Conservation (phyloP, 2,113 vertebrate species). For the Trematocara stigmaticum region DNA sequence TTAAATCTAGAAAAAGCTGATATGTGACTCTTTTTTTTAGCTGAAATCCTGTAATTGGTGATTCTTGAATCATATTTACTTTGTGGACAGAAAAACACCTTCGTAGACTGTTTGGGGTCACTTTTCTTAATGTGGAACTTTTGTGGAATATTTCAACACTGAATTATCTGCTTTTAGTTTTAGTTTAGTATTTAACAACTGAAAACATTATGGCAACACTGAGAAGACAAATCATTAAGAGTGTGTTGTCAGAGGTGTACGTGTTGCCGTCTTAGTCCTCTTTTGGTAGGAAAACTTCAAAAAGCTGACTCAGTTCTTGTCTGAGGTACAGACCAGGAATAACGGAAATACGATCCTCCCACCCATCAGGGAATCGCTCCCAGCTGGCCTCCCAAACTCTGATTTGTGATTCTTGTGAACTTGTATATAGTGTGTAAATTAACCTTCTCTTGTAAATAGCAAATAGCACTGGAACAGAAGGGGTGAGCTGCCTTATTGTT, state of each 20-base stretch:
- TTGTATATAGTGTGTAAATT: too few species aligned
- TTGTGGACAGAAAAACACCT: neutral
- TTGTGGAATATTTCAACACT: neutral
- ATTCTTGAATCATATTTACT: neutral
- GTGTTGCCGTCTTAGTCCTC: neutral
- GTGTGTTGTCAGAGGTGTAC: neutral
- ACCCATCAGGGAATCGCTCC: neutral
- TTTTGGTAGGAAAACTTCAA: neutral
- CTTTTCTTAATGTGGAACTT: neutral
- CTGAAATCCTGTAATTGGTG: neutral
- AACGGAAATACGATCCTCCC: neutral
- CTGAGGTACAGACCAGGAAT: neutral
- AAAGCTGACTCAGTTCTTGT: neutral
- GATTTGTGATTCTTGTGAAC: too few species aligned
- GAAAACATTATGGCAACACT: neutral
- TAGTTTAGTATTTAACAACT: neutral
- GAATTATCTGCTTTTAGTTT: neutral
- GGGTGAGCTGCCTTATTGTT: too few species aligned
- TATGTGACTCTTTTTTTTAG: fast-evolving
- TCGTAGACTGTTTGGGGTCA: neutral
- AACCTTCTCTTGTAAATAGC: too few species aligned
- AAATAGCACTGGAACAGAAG: too few species aligned
- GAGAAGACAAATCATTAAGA: fast-evolving
- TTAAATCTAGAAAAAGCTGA: neutral
- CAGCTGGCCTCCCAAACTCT: neutral